Base-by-base conservation (phyloP, 2,888 invertebrate species). In the Dryobotodes eremita region DNA sequence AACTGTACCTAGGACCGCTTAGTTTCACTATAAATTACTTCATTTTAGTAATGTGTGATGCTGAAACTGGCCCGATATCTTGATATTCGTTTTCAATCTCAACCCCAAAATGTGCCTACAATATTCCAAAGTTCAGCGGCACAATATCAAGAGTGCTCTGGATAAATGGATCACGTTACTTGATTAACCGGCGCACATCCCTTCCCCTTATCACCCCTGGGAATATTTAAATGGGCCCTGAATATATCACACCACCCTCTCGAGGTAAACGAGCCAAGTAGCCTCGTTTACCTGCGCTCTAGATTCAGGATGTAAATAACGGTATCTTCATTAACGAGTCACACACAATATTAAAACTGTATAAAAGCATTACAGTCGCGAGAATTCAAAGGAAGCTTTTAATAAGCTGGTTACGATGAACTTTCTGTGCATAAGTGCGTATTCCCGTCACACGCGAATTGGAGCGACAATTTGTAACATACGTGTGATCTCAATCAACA, bases 101-200 rank as follows among this genome's bases (percentile, higher is more conserved):
- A 86, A 88, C 92, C 92, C 91, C 89, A 92, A 90, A 95, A 95
- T 94, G 93, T 94, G 92, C 92, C 90, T 92, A 93, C 95, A 95
- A 96, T 96, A 95, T 96, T 95, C 94, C 93, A 94, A 95, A 95
- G 95, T 95, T 95, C 95, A 95, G 92, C 93, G 93, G 93, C 93
- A 93, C 93, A 94, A 94, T 96, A 96, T 96, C 96, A 96, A 95
- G 95, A 95, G 95, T 94, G 92, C 96, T 95, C 94, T 93, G 95
- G 95, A 96, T 96, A 96, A 96, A 96, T 96, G 96, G 96, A 96
- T 96, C 96, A 95, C 96, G 96, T 96, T 96, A 96, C 96, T 96
- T 96, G 96, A 96, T 96, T 96, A 96, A 96, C 96, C 95, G 94
- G 94, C 92, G 93, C 94, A 93, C 95, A 96, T 95, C 95, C 95